Percentiles rank a stretch among this genome's conserved stretches.
Conservation (phyloP, 2,113 vertebrate species). For the Anguilla japonica region DNA sequence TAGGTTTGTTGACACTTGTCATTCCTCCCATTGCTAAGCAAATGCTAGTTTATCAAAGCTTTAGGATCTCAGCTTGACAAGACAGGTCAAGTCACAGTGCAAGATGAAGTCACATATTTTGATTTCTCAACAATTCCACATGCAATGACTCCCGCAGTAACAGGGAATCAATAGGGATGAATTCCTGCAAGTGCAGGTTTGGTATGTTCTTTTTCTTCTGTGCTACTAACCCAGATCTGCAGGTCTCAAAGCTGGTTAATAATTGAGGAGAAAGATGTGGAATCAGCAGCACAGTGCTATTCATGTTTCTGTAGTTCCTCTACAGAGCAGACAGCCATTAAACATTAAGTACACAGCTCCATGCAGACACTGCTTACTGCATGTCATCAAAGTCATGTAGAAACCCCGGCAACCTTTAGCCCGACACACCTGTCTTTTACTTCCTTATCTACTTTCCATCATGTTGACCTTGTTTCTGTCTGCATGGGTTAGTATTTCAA, state of each 20-base stretch:
- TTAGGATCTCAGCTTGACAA: neutral
- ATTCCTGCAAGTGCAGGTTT: constrained; percentile 6
- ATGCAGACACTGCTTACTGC: constrained; percentile 14
- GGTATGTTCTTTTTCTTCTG: constrained; percentile 20
- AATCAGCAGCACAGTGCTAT: constrained; percentile 19
- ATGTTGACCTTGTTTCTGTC: constrained; percentile 28
- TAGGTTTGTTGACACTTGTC: neutral
- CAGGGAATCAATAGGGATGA: neutral
- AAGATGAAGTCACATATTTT: neutral
- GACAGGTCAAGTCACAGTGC: neutral
- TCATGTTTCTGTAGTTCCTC: constrained; percentile 14
- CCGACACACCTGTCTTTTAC: constrained; percentile 16
- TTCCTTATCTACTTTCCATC: constrained; percentile 17
- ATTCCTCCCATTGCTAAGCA: neutral
- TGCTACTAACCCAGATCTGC: constrained; percentile 36
- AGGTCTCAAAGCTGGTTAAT: constrained; percentile 23
- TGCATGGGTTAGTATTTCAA: constrained; percentile 9
- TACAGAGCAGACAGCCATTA: constrained; percentile 35
- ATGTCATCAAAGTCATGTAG: constrained; percentile 33
- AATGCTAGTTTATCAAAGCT: neutral
- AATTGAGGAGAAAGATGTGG: constrained; percentile 25
- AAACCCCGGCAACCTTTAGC: constrained; percentile 11
- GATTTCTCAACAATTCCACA: neutral
- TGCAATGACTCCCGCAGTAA: neutral
- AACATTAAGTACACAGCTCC: constrained; percentile 27